These are phyloP conservation scores for Penaeus indicus DNA, from an alignment of 1,140 invertebrate species.

Conservation along the genomic window DNA sequence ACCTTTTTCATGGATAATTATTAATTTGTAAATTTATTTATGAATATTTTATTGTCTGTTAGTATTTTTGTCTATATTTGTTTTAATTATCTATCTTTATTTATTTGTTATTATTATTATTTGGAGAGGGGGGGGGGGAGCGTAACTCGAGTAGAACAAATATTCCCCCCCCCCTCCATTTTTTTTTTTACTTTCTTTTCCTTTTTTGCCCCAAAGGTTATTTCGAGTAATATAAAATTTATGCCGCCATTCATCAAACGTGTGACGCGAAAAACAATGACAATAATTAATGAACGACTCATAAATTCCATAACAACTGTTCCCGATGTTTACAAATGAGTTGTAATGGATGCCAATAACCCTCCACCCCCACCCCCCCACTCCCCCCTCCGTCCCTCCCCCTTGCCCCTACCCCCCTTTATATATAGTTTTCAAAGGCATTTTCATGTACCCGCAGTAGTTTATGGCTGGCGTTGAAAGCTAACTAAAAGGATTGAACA, in stretches of 20 bases:
- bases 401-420: neutral
- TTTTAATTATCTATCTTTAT: too few species aligned
- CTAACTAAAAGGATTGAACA: too few species aligned
- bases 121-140: too few species aligned
- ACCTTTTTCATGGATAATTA: neutral
- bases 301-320: conserved; percentile 61
- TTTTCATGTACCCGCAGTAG: too few species aligned
- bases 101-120: too few species aligned
- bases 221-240: conserved; percentile 50
- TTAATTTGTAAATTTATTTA: neutral
- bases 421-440: neutral
- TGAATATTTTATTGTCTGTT: neutral
- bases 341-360: conserved; percentile 26
- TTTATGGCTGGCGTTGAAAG: too few species aligned
- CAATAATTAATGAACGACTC: conserved; percentile 63
- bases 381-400: neutral
- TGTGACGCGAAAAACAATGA: conserved; percentile 62
- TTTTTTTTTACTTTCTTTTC: too few species aligned
- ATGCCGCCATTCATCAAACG: conserved; percentile 58
- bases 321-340: conserved; percentile 61
- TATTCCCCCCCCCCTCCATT: too few species aligned
- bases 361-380: too few species aligned
- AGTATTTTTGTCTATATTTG: too few species aligned
- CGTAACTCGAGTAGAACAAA: too few species aligned
- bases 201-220: conserved; percentile 8